Evolutionary conservation across 2,113 vertebrate genomes (phyloP).

Genomic region (Calidris pugnax): DNA sequence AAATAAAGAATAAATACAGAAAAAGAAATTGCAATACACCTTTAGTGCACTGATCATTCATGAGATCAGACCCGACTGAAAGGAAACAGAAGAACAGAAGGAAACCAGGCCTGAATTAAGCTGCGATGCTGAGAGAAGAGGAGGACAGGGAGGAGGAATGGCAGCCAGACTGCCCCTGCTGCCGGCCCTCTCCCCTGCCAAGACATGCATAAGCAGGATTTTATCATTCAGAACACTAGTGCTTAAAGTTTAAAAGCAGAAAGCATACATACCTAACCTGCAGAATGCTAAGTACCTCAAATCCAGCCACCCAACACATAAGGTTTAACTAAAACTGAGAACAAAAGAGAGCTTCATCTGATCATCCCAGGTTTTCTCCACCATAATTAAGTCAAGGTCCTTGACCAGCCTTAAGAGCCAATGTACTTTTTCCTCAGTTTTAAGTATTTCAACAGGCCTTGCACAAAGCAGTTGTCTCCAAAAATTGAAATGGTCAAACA

Average conservation of each 20-base stretch:
- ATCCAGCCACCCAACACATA: neutral
- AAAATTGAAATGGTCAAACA: neutral
- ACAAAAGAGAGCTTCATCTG: neutral
- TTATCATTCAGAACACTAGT: neutral
- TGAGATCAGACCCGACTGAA: neutral
- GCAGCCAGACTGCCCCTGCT: neutral
- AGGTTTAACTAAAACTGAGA: neutral
- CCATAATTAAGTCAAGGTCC: neutral
- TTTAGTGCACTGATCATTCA: neutral
- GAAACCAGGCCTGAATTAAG: neutral
- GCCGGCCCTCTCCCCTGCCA: neutral
- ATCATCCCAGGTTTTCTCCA: neutral
- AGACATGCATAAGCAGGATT: neutral
- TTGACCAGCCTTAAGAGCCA: neutral
- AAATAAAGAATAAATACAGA: neutral
- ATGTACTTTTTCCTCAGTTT: neutral
- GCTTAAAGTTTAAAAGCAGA: neutral
- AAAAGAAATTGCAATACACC: neutral
- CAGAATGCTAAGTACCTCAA: neutral
- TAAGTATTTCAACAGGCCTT: neutral
- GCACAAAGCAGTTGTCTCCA: neutral
- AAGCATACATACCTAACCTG: neutral
- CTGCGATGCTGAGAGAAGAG: neutral
- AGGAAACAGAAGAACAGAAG: neutral
- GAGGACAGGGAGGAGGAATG: neutral